A percentile compares a stretch with the other conserved stretches of the same genome.
Conservation (phyloP, 2,888 invertebrate genomes). For the Stenichneumon culpator region DNA sequence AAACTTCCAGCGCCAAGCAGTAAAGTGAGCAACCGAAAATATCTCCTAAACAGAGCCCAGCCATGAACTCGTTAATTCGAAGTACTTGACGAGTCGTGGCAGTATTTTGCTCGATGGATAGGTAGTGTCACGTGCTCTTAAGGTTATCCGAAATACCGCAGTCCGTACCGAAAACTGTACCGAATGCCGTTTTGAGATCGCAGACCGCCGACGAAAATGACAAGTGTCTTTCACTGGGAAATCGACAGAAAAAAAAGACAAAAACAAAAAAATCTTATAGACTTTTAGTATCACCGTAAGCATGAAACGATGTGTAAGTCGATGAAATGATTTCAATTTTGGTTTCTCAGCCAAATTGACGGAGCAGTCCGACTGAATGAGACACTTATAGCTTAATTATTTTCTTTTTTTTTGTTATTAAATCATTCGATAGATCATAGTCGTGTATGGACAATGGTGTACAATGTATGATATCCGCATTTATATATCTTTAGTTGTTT, state of each 20-base stretch:
- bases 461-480: constrained; percentile 66
- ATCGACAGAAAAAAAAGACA: not conserved
- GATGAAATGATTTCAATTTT: constrained; percentile 13
- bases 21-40: not conserved
- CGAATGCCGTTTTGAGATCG: too few species aligned
- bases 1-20: constrained; percentile 3
- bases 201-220: too few species aligned
- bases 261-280: constrained; percentile 9
- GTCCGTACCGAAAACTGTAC: too few species aligned
- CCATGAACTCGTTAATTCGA: not conserved
- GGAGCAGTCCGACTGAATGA: constrained; percentile 42
- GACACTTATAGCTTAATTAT: constrained; percentile 32
- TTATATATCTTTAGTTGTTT: constrained; percentile 51
- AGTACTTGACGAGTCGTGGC: not conserved
- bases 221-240: too few species aligned
- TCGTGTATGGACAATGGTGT: constrained; percentile 63
- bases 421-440: constrained; percentile 59
- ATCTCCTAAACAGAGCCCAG: not conserved
- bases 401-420: constrained; percentile 37
- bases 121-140: too few species aligned
- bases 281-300: constrained; percentile 31
- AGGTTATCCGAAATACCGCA: too few species aligned
- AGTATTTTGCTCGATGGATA: too few species aligned
- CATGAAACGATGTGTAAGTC: constrained; percentile 38
- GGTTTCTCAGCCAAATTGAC: constrained; percentile 22